Conservation (phyloP, 1,140 invertebrate genomes). For the Acyrthosiphon pisum region DNA sequence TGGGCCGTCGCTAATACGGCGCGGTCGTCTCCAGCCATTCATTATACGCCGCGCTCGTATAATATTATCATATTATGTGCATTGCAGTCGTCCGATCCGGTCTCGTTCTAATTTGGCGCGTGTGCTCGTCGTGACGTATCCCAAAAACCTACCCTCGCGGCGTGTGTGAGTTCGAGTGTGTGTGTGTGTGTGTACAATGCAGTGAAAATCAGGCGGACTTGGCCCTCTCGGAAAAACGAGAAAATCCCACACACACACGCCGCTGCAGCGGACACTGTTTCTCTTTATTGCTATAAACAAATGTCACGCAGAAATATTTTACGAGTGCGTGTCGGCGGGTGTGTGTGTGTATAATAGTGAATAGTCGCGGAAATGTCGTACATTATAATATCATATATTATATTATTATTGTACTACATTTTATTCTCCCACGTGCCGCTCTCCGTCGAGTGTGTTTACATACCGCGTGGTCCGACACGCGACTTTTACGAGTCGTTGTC, state of each 20-base stretch:
- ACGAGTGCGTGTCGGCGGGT: too few relatives aligned
- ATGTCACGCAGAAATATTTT: background rate
- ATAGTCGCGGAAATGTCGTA: background rate
- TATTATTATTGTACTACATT: background rate
- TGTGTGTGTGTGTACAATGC: background rate
- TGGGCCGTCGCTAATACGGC: slow-evolving; percentile 48
- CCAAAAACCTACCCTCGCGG: background rate
- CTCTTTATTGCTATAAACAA: background rate
- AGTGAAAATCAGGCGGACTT: background rate
- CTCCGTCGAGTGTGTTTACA: slow-evolving; percentile 38
- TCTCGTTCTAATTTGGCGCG: slow-evolving; percentile 53
- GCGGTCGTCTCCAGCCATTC: background rate
- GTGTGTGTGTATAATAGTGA: background rate
- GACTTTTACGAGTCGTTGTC: slow-evolving; percentile 37
- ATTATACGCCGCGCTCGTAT: background rate
- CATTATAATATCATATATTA: too few relatives aligned
- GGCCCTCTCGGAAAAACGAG: background rate
- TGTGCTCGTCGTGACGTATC: background rate
- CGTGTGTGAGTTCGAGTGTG: background rate
- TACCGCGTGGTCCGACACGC: background rate
- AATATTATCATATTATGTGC: background rate
- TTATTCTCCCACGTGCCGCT: slow-evolving; percentile 16
- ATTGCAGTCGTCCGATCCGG: background rate
- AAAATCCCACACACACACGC: background rate
- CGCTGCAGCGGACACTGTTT: background rate